Base-by-base conservation (phyloP, 2,888 invertebrate species). In the Physocephala rufipes region DNA sequence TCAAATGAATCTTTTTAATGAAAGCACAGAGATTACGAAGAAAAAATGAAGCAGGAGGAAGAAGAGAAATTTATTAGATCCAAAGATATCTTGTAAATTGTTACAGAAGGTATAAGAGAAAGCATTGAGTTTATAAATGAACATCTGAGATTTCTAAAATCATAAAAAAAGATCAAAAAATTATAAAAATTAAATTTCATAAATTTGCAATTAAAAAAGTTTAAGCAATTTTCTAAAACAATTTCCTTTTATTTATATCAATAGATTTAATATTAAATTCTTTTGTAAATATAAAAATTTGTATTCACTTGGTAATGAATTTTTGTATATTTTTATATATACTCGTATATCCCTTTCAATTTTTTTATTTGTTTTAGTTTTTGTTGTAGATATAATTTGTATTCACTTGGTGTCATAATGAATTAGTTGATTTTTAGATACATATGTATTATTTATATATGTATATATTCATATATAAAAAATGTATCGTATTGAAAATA, bases 241-340 rank as follows among this genome's bases (percentile, higher is more conserved):
- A 62, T 43, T 64, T 65, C 62, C 15, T 71, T 66, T 69, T 71
- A 62, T 65, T 68, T 68, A 43, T 67, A 61, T 71, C 24, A 70
- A 71, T 62, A 70, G 21, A 28, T 67, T 51, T 65, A 51, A 28
- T 43, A 26, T 58, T 16, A 58, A 36, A 36, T 36, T 36, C 4
- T 9, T 16, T 5, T 26, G n/a, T 45, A 47, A n/a, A 47, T 12
- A 13, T 12, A 63, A 47, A 63, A 47, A 26, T 47, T 63, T 21
- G 2, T 43, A 63, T 63, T 47, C 21, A 63, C 47, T 45, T 63
- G 45, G 47, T 63, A 47, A 47, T 47, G 24, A 62, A 64, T 64
- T 19, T 59, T 28, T 15, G 24, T 58, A 26, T 58, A 24, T 58
- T 58, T 12, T 16, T 1, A 49, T 51, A 49, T 51, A n/a, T 28